Percentiles rank a stretch among this genome's conserved stretches.
Evolutionary conservation across 2,888 invertebrate genomes (phyloP).

Genomic region (Troilus luridus): DNA sequence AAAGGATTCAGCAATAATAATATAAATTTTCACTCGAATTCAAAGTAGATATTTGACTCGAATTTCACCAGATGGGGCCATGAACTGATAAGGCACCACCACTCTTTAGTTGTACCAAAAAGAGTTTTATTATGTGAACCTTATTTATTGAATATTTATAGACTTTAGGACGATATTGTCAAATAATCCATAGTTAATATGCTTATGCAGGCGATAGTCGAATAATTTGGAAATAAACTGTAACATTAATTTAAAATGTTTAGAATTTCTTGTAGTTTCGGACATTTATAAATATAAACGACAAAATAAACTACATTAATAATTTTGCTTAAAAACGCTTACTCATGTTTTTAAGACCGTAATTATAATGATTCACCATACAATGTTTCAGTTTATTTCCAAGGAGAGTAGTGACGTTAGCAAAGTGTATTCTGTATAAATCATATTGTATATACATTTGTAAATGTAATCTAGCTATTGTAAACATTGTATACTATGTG

Average conservation of each 20-base stretch:
- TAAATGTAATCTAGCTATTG: constrained; percentile 26
- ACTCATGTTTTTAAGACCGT: too few species aligned
- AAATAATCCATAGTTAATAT: neutral
- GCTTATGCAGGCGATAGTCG: neutral
- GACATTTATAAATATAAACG: neutral
- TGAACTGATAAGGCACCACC: too few species aligned
- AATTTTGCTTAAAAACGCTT: too few species aligned
- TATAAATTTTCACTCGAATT: too few species aligned
- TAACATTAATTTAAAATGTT: neutral
- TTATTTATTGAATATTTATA: constrained; percentile 36
- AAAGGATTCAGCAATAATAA: too few species aligned
- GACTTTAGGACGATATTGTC: constrained; percentile 18
- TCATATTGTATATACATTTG: constrained; percentile 16
- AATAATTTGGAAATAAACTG: neutral
- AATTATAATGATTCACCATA: neutral
- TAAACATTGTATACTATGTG: constrained; percentile 40
- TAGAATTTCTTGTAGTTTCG: neutral
- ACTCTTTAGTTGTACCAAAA: neutral
- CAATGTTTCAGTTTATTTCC: constrained; percentile 16
- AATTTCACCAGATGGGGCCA: too few species aligned
- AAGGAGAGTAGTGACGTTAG: neutral
- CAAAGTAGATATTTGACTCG: too few species aligned
- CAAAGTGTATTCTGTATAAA: neutral
- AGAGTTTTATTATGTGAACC: neutral
- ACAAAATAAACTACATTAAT: too few species aligned